Conservation (phyloP, 2,113 vertebrate genomes). For the Ciconia maguari region DNA sequence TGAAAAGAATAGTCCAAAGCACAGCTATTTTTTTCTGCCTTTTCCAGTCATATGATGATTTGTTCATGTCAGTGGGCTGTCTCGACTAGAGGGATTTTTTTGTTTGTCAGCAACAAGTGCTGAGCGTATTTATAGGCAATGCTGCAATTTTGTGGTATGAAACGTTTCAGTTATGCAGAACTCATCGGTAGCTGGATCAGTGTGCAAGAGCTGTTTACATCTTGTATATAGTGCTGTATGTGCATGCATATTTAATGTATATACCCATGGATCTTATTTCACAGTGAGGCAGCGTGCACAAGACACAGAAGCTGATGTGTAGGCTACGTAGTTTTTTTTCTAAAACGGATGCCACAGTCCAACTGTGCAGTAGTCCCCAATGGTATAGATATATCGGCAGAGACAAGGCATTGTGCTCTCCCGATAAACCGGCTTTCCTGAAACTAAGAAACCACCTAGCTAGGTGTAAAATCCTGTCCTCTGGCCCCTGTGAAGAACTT, state of each 20-base stretch:
- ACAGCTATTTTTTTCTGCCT: neutral
- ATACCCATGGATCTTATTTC: neutral
- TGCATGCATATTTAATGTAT: neutral
- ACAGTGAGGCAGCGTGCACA: accelerated
- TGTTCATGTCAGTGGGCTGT: neutral
- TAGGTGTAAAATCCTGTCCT: neutral
- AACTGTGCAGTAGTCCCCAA: neutral
- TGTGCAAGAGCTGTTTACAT: neutral
- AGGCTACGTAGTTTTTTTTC: accelerated
- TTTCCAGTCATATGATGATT: constrained; percentile 26
- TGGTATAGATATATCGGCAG: neutral
- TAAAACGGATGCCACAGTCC: neutral
- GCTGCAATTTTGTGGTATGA: neutral
- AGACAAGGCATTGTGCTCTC: neutral
- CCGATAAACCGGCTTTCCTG: neutral
- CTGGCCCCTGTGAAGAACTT: neutral
- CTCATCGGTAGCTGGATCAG: neutral
- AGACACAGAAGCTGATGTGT: neutral
- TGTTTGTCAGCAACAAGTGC: constrained; percentile 8
- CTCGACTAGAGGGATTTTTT: neutral
- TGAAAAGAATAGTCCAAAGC: neutral
- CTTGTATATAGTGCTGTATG: neutral
- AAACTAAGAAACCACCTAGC: neutral
- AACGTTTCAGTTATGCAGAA: neutral
- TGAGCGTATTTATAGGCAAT: neutral